phyloP scores from a whole-genome alignment of 2,888 invertebrate species.

The Polylopha cassiicola region DNA sequence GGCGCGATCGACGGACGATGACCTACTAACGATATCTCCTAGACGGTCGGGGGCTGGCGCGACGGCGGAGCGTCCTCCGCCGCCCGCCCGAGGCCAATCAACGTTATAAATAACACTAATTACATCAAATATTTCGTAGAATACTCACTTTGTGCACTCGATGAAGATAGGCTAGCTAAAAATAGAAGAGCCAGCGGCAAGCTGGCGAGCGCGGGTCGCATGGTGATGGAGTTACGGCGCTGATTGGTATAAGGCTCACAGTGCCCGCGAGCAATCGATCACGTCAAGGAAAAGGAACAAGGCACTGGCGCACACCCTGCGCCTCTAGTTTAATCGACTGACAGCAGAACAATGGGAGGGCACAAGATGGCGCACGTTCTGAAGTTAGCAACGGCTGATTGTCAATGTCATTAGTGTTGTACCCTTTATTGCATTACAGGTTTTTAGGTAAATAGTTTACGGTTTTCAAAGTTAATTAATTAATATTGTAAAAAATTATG shows the following conservation, averaged over 20 bases:
- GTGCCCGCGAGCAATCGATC: constrained; percentile 20
- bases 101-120: constrained; percentile 20
- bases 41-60: too few species aligned
- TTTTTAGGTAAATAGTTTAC: background rate
- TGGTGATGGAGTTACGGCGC: constrained; percentile 16
- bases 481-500: too few species aligned
- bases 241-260: background rate
- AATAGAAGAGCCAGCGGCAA: constrained; percentile 28
- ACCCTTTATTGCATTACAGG: constrained; percentile 5
- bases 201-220: constrained; percentile 14
- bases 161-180: constrained; percentile 15
- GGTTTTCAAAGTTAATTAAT: too few species aligned
- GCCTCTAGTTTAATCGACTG: too few species aligned
- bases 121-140: constrained; percentile 11
- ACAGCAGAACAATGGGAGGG: constrained; percentile 18
- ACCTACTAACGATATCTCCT: too few species aligned
- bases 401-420: constrained; percentile 11
- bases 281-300: too few species aligned
- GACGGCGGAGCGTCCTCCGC: too few species aligned
- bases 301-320: too few species aligned
- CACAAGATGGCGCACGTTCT: constrained; percentile 21
- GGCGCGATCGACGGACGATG: too few species aligned
- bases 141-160: constrained; percentile 20
- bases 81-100: constrained; percentile 15
- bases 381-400: constrained; percentile 13